A percentile compares a stretch with the other conserved stretches of the same genome.
phyloP scores from a whole-genome alignment of 2,888 invertebrate genomes.

The Corythucha ciliata region DNA sequence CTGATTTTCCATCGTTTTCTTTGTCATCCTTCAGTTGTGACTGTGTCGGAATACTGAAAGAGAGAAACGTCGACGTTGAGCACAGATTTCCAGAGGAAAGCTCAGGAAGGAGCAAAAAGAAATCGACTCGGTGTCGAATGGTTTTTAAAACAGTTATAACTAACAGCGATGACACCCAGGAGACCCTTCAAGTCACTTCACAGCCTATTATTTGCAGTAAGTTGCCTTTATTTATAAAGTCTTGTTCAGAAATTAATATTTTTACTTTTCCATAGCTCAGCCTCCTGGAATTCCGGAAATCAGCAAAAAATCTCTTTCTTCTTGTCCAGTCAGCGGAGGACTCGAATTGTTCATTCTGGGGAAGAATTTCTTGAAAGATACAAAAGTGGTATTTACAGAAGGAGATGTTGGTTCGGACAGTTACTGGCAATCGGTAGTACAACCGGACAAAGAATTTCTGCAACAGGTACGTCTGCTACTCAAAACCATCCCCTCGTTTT shows the following conservation, averaged over 20 bases:
- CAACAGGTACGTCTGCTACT: slow-evolving; percentile 66
- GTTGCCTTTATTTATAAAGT: slow-evolving; percentile 41
- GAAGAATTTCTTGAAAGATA: slow-evolving; percentile 87
- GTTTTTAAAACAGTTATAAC: slow-evolving; percentile 80
- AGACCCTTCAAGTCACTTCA: slow-evolving; percentile 80
- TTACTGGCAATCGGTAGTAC: slow-evolving; percentile 71
- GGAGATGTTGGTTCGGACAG: slow-evolving; percentile 34
- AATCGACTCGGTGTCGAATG: slow-evolving; percentile 89
- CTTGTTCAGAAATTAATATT: neutral
- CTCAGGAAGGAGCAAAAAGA: slow-evolving; percentile 72
- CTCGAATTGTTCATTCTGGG: slow-evolving; percentile 78
- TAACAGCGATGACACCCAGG: slow-evolving; percentile 63
- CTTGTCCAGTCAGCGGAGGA: slow-evolving; percentile 70
- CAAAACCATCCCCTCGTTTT: neutral
- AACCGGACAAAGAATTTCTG: slow-evolving; percentile 78
- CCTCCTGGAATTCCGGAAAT: slow-evolving; percentile 88
- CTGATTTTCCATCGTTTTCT: neutral
- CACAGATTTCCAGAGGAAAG: slow-evolving; percentile 78
- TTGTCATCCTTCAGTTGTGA: slow-evolving; percentile 56
- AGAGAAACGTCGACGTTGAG: slow-evolving; percentile 91
- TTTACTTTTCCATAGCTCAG: too few species aligned
- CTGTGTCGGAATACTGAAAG: slow-evolving; percentile 94
- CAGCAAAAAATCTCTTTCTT: slow-evolving; percentile 74
- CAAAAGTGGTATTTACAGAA: slow-evolving; percentile 65
- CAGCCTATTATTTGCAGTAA: slow-evolving; percentile 88